phyloP scores from a whole-genome alignment of 2,888 invertebrate species.

The Stenodema calcarata region DNA sequence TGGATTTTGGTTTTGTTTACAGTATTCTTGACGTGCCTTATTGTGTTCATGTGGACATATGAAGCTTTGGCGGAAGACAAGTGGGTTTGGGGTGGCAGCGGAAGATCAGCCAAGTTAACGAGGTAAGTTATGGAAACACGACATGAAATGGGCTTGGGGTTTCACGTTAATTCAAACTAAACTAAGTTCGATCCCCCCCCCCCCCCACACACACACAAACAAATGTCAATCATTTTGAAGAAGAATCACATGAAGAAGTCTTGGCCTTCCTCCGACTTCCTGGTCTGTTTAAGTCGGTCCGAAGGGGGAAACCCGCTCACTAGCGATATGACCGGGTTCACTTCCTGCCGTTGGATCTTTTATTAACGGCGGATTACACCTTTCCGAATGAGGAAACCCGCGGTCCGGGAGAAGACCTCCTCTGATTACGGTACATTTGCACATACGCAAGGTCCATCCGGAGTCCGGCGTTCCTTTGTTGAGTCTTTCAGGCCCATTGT shows the following conservation, averaged over 20 bases:
- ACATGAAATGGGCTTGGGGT: too few species aligned
- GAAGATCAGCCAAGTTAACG: constrained; percentile 14
- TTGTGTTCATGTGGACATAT: background rate
- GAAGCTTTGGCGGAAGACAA: constrained; percentile 37
- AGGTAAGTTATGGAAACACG: background rate
- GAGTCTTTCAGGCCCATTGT: background rate
- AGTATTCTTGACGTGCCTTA: background rate
- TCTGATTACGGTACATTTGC: constrained; percentile 28
- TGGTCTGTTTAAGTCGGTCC: too few species aligned
- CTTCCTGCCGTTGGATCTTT: background rate
- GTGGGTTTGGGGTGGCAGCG: constrained; percentile 48
- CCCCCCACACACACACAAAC: too few species aligned
- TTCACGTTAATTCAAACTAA: too few species aligned
- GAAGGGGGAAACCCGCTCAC: background rate
- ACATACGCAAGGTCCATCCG: constrained; percentile 3
- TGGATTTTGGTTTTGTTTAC: background rate
- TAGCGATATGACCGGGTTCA: background rate
- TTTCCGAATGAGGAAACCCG: background rate
- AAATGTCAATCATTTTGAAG: too few species aligned
- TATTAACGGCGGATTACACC: constrained; percentile 3
- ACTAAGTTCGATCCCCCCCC: too few species aligned
- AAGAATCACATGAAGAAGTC: background rate
- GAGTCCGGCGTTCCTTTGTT: background rate
- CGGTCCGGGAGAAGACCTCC: background rate
- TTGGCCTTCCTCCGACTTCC: background rate